These are phyloP conservation scores for Steatocranus sp. DNA, from an alignment of 2,797 vertebrate genomes.

Conservation along the genomic window DNA sequence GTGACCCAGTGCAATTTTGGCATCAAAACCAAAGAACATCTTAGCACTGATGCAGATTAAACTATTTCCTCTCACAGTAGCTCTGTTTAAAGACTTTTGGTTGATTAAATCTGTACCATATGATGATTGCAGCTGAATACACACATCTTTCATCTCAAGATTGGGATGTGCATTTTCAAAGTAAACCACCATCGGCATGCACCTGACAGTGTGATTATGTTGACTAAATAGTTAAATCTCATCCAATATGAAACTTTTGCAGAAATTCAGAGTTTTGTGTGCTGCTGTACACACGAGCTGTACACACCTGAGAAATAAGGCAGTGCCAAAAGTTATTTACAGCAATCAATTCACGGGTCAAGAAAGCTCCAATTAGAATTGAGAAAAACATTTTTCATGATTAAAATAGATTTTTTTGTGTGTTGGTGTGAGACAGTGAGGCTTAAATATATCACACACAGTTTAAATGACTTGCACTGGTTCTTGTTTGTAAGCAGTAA, in stretches of 20 bases:
- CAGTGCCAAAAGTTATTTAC: background rate
- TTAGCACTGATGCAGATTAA: background rate
- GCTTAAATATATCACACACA: background rate
- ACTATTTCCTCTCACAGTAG: background rate
- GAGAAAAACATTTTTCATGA: constrained; percentile 9
- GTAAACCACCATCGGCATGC: background rate
- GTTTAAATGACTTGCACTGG: background rate
- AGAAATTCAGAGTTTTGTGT: background rate
- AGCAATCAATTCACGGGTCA: constrained; percentile 12
- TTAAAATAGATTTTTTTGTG: constrained; percentile 12
- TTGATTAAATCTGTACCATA: background rate
- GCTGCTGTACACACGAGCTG: background rate
- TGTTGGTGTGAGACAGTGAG: background rate
- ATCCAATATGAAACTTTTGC: background rate
- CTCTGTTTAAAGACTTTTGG: background rate
- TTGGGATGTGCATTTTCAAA: background rate
- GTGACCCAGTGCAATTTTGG: background rate
- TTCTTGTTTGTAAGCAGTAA: background rate
- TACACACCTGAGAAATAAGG: constrained; percentile 6
- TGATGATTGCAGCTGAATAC: background rate
- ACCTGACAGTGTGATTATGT: background rate
- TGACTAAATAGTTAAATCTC: background rate
- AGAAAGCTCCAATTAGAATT: constrained; percentile 8
- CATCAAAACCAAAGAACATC: background rate
- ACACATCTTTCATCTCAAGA: background rate